Evolutionary conservation across 2,113 vertebrate genomes (phyloP).

Genomic region (Anoplopoma fimbria): DNA sequence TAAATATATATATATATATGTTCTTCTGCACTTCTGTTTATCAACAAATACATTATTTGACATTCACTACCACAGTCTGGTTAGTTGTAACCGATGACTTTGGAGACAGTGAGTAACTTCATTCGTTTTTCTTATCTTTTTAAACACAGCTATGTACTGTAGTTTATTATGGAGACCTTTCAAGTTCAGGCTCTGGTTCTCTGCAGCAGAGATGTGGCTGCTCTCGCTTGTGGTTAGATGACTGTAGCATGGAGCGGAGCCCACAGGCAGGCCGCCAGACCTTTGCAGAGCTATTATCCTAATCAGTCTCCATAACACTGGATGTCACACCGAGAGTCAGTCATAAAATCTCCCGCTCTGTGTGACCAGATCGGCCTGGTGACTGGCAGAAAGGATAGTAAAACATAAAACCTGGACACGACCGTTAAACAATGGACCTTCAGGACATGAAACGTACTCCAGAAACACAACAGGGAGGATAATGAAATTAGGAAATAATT

Average conservation of each 20-base stretch:
- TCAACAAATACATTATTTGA: not conserved
- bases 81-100: not conserved
- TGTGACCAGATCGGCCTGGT: constrained; percentile 24
- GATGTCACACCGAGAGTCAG: constrained; percentile 53
- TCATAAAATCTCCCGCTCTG: constrained; percentile 29
- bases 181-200: not conserved
- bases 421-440: constrained; percentile 50
- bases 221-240: constrained; percentile 23
- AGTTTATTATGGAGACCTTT: not conserved
- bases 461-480: constrained; percentile 40
- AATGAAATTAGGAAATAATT: constrained; percentile 71
- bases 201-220: not conserved
- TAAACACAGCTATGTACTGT: not conserved
- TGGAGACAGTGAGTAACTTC: not conserved
- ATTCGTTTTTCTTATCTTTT: not conserved
- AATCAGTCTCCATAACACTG: constrained; percentile 61
- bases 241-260: constrained; percentile 19
- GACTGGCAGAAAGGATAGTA: constrained; percentile 44
- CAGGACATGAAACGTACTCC: constrained; percentile 46
- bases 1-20: not conserved
- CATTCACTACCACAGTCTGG: not conserved
- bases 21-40: not conserved
- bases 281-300: constrained; percentile 61
- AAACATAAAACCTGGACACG: constrained; percentile 22
- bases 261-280: constrained; percentile 24